Evolutionary conservation across 2,888 invertebrate genomes (phyloP), one percentile per base, ranked within the genome.

Genomic region (Metallyticus violacea): DNA sequence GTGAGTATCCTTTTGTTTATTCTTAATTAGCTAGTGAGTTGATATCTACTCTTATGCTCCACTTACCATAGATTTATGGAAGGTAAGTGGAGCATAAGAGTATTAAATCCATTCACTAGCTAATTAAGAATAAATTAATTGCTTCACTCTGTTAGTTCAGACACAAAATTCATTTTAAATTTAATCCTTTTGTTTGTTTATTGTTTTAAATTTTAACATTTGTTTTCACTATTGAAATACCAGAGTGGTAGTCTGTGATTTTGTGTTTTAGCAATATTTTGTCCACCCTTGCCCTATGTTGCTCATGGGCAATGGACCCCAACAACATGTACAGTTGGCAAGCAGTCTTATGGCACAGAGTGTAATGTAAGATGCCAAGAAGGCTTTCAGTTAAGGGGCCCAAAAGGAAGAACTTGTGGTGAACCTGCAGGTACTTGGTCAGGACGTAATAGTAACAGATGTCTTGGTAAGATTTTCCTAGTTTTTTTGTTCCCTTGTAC

Each of bases 381-480:
- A 6, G 95, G 95, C 5, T 95, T 94, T 90, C 91, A 92, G 77
- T 90, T 94, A 6, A 91, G 92, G 85, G 95, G 95, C 0, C 93
- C 94, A 0, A 89, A 91, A 76, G 91, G 91, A 76, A 93, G 93
- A 89, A 91, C 91, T 27, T 95, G 95, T 89, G 91, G 91, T 6
- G 94, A 94, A 30, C 92, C 92, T 87, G 93, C 93, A 76, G 93
- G 94, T 0, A 92, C 93, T 90, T 94, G 94, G 93, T 91, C 92
- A 22, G 92, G 92, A 79, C 92, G 93, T 86, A 91, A 91, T 84
- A 92, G 91, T 82, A 89, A 90, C 77, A 91, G 91, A 86, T 94
- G 94, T 89, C 89, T 93, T 85, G 94, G 93, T 93, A 90, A 89
- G 91, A 89, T 5, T n/a, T 83, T 7, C 7, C 30, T 30, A 7